These are phyloP conservation scores for Ormyrus thymus DNA, from an alignment of 2,888 invertebrate genomes.

Conservation along the genomic window DNA sequence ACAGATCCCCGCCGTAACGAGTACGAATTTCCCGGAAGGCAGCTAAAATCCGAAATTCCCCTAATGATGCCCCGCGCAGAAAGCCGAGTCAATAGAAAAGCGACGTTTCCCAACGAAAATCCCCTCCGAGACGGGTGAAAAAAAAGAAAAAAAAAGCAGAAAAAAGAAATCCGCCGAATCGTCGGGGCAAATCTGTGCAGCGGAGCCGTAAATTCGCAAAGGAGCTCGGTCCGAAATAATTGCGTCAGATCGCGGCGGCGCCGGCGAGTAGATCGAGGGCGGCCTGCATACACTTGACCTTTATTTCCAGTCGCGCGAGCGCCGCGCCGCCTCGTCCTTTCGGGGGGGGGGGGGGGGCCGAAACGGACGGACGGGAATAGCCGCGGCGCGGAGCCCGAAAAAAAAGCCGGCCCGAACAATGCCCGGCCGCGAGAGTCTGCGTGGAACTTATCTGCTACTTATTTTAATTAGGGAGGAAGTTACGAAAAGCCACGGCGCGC, in stretches of 20 bases:
- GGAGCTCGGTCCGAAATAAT: slow-evolving; percentile 34
- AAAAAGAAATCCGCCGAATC: slow-evolving; percentile 27
- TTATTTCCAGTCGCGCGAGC: slow-evolving; percentile 63
- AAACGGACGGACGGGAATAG: not conserved
- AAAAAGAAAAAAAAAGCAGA: not conserved
- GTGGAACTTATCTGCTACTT: slow-evolving; percentile 67
- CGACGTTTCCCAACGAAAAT: slow-evolving; percentile 36
- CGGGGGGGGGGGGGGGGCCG: slow-evolving; percentile 54
- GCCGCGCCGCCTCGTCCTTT: not conserved
- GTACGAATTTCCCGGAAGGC: too few relatives aligned
- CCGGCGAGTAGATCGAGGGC: slow-evolving; percentile 35
- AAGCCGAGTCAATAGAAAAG: not conserved
- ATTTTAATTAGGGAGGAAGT: slow-evolving; percentile 72
- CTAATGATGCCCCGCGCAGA: too few relatives aligned
- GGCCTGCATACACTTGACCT: slow-evolving; percentile 70
- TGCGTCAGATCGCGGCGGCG: slow-evolving; percentile 29
- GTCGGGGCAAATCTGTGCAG: slow-evolving; percentile 42
- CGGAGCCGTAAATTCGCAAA: slow-evolving; percentile 58
- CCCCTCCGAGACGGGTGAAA: not conserved
- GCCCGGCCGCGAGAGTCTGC: slow-evolving; percentile 58
- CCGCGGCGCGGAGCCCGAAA: slow-evolving; percentile 18
- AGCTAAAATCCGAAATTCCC: too few relatives aligned
- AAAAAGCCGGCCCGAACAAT: slow-evolving; percentile 66
- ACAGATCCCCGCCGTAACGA: too few relatives aligned
- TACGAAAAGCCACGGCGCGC: slow-evolving; percentile 64